Base-by-base conservation (phyloP, 2,797 vertebrate genomes). In the Myotis pilosus region DNA sequence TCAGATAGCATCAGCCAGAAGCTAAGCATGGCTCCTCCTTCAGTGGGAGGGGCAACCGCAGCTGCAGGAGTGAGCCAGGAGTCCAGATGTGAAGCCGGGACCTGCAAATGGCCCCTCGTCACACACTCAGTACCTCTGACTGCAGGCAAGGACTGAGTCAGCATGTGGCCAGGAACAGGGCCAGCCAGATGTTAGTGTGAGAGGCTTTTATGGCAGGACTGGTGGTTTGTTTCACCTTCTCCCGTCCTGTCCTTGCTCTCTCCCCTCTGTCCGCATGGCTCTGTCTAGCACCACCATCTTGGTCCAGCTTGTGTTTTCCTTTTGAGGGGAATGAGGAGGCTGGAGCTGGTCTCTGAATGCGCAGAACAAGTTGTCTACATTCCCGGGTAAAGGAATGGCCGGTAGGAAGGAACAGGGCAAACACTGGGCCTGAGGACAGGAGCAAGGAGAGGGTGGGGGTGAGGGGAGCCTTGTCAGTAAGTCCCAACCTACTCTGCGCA, bases 161-260 rank as follows among this genome's bases (percentile, higher is more conserved):
- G 76, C 47, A 25, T 10, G 66, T 38, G 41, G 22, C 13, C 69
- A 30, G 23, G 19, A 7, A 8, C 49, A n/a, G 62, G 36, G 69
- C 55, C 62, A 7, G 23, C 6, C 49, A 15, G 20, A 33, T 1
- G 20, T 19, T 2, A 62, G 36, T 36, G 49, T 38, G 13, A 6
- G 23, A 3, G 6, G 17, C n/a, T 10, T 5, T 3, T 2, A 11
- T 0, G n/a, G 41, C 8, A 13, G 28, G 16, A 23, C 9, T 3
- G 36, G 23, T 13, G 8, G 28, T 22, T 68, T 7, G 57, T 53
- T 49, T 64, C 3, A 1, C 8, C 23, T 30, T 55, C 64, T 75
- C 44, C 41, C 0, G 16, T 22, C 12, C 4, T 15, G n/a, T 47
- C 49, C 44, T 62, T 8, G 47, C 20, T 66, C 80, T 57, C 38